Conservation (phyloP, 1,140 invertebrate species). For the Spodoptera frugiperda region DNA sequence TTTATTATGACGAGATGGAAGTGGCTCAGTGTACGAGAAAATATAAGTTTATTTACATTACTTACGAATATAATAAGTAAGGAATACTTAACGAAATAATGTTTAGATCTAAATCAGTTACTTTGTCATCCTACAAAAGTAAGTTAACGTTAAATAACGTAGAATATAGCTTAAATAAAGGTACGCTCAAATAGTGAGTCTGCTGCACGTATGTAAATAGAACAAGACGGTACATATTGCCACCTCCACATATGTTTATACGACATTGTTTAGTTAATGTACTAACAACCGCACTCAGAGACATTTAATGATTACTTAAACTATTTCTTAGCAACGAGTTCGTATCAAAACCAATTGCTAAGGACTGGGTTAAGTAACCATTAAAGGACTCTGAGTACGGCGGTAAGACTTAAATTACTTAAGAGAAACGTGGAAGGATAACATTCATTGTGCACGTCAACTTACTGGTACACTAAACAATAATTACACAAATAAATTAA, state of each 20-base stretch:
- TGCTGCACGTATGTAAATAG: neutral
- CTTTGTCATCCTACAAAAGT: neutral
- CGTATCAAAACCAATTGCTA: too few species aligned
- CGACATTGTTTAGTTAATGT: conserved; percentile 13
- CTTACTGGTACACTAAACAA: neutral
- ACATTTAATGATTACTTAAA: too few species aligned
- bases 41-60: conserved; percentile 6
- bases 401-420: conserved; percentile 6
- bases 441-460: conserved; percentile 43
- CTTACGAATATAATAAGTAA: neutral
- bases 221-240: conserved; percentile 9
- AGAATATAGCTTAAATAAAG: neutral
- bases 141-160: neutral
- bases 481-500: conserved; percentile 50
- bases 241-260: neutral
- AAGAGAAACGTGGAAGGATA: conserved; percentile 39
- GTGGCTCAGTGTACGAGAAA: conserved; percentile 22
- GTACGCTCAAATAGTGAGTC: neutral
- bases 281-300: too few species aligned
- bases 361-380: too few species aligned
- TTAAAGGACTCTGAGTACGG: too few species aligned
- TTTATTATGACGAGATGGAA: conserved; percentile 45
- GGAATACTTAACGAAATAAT: neutral
- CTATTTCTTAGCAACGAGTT: too few species aligned
- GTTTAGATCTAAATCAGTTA: neutral